Percentiles rank a stretch among this genome's conserved stretches.
Evolutionary conservation across 1,140 invertebrate species (phyloP).

Genomic region (Chymomyza costata): DNA sequence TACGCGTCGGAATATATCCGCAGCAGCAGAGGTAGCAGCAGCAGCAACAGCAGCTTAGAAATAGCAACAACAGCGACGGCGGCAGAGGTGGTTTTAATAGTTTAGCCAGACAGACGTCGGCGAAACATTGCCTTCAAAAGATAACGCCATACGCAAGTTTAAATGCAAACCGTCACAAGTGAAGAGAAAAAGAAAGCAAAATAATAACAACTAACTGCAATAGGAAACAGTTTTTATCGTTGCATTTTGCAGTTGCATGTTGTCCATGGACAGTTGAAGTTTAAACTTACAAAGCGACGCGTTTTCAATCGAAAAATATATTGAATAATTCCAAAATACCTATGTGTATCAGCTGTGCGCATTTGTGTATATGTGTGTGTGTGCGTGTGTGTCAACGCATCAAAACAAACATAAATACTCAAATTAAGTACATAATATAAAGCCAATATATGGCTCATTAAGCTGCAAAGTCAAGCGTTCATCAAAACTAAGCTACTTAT

Average conservation of each 20-base stretch:
- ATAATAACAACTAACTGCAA: constrained; percentile 32
- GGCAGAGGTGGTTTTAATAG: constrained; percentile 5
- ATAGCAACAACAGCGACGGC: constrained; percentile 34
- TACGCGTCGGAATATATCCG: constrained; percentile 69
- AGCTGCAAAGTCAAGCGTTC: constrained; percentile 37
- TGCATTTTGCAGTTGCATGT: neutral
- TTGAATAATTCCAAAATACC: too few relatives aligned
- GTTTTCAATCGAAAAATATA: too few relatives aligned
- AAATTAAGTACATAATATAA: constrained; percentile 27
- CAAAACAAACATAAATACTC: constrained; percentile 28
- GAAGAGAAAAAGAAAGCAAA: too few relatives aligned
- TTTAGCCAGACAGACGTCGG: too few relatives aligned
- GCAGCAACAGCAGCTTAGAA: constrained; percentile 54
- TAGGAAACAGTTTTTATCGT: constrained; percentile 2
- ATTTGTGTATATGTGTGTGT: too few relatives aligned
- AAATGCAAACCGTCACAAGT: too few relatives aligned
- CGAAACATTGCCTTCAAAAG: too few relatives aligned
- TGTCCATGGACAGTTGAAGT: too few relatives aligned
- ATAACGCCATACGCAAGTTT: too few relatives aligned
- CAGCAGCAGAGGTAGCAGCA: constrained; percentile 48
- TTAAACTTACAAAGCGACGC: too few relatives aligned
- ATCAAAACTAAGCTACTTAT: constrained; percentile 54
- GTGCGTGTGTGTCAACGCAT: too few relatives aligned
- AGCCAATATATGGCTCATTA: constrained; percentile 27
- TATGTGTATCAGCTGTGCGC: too few relatives aligned